Evolutionary conservation across 1,140 invertebrate genomes (phyloP), one percentile per base, ranked within the genome.

Genomic region (Subanguina moxae): DNA sequence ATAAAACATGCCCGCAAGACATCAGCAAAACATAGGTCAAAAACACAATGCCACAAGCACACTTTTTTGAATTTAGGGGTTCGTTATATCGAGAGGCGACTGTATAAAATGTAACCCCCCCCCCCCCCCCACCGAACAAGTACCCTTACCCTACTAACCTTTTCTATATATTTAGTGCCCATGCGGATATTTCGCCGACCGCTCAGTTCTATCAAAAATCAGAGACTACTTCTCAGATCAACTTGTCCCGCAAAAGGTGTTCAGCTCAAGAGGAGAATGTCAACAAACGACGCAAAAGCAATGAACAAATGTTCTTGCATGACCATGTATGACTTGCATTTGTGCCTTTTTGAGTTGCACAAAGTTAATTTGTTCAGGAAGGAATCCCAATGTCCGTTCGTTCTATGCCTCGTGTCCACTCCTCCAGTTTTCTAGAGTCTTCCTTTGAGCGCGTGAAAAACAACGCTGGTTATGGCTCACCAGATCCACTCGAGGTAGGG

Each of bases 261-360:
- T 52, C 23, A 15, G 23, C 48, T 7, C 15, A 7, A 21, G 48
- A 52, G 17, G 23, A 52, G n/a, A 15, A 52, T 3, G 15, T 15
- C 23, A 52, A 52, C 3, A 52, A 52, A 25, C 48, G 48, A 15
- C 48, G 48, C n/a, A 52, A 19, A 25, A 52, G 48, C 48, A 52
- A 52, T 52, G 48, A 52, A 25, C 48, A 21, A 21, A 52, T 52
- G 48, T 52, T 52, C 17, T 21, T 52, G 48, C 48, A 52, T 52
- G 48, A 52, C 48, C n/a, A 52, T 52, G 48, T 52, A 52, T 7
- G 3, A 21, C 3, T 21, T 52, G 17, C 15, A 52, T 45, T 13
- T n/a, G 11, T 45, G 23, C 48, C 17, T 3, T 25, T 52, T 3
- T 25, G 23, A 7, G 23, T 52, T 52, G n/a, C 48, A 25, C 3